Conservation (phyloP, 2,888 invertebrate genomes). For the Epinotia demarniana region DNA sequence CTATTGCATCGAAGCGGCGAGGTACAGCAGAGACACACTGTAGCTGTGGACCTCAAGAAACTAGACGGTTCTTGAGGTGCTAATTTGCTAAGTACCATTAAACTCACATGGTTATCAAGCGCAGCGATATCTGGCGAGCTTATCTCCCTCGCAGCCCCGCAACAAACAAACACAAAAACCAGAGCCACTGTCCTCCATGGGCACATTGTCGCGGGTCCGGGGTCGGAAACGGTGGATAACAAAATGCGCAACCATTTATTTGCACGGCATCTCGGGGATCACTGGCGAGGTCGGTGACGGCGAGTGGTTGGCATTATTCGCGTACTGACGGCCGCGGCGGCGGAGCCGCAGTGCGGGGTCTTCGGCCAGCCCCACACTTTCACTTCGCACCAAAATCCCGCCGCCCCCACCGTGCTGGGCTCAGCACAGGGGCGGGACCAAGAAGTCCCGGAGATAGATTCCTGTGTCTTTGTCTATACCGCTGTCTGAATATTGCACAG, state of each 20-base stretch:
- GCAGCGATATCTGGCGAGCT: constrained; percentile 60
- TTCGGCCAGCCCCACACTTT: constrained; percentile 79
- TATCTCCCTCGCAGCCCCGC: constrained; percentile 65
- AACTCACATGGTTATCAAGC: constrained; percentile 75
- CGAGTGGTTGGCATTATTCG: constrained; percentile 78
- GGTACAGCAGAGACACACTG: background rate
- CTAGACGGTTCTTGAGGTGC: too few species aligned
- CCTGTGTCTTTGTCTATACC: background rate
- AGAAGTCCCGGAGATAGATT: background rate
- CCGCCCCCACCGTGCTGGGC: constrained; percentile 54
- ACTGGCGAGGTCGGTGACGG: constrained; percentile 72
- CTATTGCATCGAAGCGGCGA: background rate
- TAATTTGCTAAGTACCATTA: background rate
- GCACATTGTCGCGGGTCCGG: constrained; percentile 75
- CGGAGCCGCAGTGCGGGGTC: constrained; percentile 73
- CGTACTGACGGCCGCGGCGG: constrained; percentile 79
- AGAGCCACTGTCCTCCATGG: constrained; percentile 78
- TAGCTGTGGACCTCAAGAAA: too few species aligned
- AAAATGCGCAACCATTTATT: constrained; percentile 71
- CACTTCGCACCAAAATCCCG: constrained; percentile 73
- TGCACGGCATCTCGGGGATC: constrained; percentile 77
- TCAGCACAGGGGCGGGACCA: constrained; percentile 8
- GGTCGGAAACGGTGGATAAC: constrained; percentile 53
- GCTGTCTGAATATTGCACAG: background rate
- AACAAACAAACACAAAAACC: constrained; percentile 70